Percentiles rank a stretch among this genome's conserved stretches.
Conservation (phyloP, 1,140 invertebrate genomes). For the Achatina immaculata region DNA sequence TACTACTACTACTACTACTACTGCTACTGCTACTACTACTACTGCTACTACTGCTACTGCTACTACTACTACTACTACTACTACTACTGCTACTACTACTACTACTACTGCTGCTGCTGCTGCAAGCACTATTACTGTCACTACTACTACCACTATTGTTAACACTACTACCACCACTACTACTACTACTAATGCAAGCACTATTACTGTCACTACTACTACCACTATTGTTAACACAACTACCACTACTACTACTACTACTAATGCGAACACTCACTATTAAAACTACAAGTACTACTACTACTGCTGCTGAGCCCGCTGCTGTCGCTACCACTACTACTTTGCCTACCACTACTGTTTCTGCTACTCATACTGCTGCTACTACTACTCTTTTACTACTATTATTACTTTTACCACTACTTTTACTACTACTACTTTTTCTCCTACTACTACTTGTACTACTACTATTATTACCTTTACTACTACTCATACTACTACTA, state of each 20-base stretch:
- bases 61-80: constrained; percentile 26
- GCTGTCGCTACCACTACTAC: constrained; percentile 11
- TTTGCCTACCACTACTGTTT: constrained; percentile 8
- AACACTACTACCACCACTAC: constrained; percentile 18
- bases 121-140: constrained; percentile 1
- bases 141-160: constrained; percentile 9
- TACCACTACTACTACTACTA: constrained; percentile 22
- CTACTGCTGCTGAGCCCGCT: constrained; percentile 16
- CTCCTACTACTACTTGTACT: no score
- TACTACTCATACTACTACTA: no score
- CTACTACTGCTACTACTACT: constrained; percentile 31
- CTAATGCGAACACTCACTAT: no score
- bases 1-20: constrained; percentile 26
- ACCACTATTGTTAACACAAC: background rate
- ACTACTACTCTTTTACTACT: no score
- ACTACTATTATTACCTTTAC: no score
- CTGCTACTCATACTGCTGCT: background rate
- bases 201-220: constrained; percentile 23
- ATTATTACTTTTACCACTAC: no score
- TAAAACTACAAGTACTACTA: constrained; percentile 15
- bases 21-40: constrained; percentile 1
- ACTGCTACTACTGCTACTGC: constrained; percentile 10
- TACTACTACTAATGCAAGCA: constrained; percentile 12
- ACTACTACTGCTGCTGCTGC: constrained; percentile 29
- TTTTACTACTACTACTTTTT: no score